Evolutionary conservation across 2,888 invertebrate genomes (phyloP), one percentile per base, ranked within the genome.

Genomic region (Cylindroiulus punctatus): DNA sequence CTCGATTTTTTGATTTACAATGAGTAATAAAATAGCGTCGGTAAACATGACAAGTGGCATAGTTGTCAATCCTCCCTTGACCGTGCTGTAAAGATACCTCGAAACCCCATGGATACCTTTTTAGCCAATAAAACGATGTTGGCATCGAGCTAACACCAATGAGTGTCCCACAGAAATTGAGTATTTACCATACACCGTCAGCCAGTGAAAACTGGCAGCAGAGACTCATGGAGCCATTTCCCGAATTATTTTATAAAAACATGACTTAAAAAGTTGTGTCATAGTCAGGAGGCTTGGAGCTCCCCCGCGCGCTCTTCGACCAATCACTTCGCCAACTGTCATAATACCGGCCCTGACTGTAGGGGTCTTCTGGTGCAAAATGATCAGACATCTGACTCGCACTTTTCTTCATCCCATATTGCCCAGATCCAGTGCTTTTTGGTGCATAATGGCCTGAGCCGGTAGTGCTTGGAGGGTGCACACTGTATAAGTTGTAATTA

Each of bases 321-420:
- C 86, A 86, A 40, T 86, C 86, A 32, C 86, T 86, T 26, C 86
- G 84, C 86, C 86, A 86, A 47, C 86, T 86, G 84, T 86, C 86
- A 22, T 86, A 86, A 52, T 86, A 86, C 14, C 84, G 84, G n/a
- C 30, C 84, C 30, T 84, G 65, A 86, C 40, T 86, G 76, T 85
- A 85, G 1, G 86, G 86, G 22, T 86, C 86, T 82, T 86, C 86
- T 19, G 47, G 26, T 22, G 36, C 40, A 47, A 42, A 36, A 44
- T 44, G 40, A 26, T 86, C 42, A 1, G 86, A 44, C 30, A 32
- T 44, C 26, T 81, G 86, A 26, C 44, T 82, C 40, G 36, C 83
- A 14, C 83, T 44, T n/a, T 44, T 44, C 22, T 83, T 83, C 14
- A 36, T 44, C 22, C 84, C 84, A 14, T 84, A 84, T 32, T 84